Evolutionary conservation across 2,888 invertebrate species (phyloP), one percentile per base, ranked within the genome.

Genomic region (Torymus texanus): DNA sequence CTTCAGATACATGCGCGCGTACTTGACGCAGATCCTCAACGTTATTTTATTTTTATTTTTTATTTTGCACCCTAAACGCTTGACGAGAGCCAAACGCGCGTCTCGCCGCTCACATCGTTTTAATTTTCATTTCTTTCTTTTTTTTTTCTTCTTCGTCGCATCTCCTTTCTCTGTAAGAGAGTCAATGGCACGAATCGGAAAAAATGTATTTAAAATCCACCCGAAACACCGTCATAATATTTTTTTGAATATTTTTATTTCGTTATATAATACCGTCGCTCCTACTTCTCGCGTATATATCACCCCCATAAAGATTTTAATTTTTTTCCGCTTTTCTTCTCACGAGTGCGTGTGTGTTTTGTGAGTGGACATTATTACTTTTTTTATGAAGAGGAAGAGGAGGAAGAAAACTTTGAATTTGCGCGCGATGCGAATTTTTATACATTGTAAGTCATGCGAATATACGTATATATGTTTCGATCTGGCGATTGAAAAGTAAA

Each of bases 321-420:
- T 24, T 53, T 59, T 66, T 75, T 76, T 61, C 14, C 56, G n/a
- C 1, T 56, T 53, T 78, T 72, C 56, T 50, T 63, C 24, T 63
- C 41, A 8, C 41, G 8, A 41, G 41, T 41, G 41, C 41, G 41
- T 41, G 8, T 41, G 41, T 41, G 41, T 41, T 41, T 29, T 41
- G 41, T 55, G 56, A 67, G 50, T 79, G 75, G 75, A 79, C 73
- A 76, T 58, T 68, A 68, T 70, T 77, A 79, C 14, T 63, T 41
- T 41, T 41, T 41, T 41, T 70, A 24, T 68, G 77, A 81, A 81
- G 79, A 79, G 77, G 77, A 81, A 81, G 77, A 81, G 67, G 79
- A 79, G 71, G 75, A 79, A 81, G 75, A 81, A 81, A 77, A 79
- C 67, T 79, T 41, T 73, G 70, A 74, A 67, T 79, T 61, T 65